Evolutionary conservation across 2,888 invertebrate species (phyloP), one percentile per base, ranked within the genome.

Genomic region (Calliopum simillimum): DNA sequence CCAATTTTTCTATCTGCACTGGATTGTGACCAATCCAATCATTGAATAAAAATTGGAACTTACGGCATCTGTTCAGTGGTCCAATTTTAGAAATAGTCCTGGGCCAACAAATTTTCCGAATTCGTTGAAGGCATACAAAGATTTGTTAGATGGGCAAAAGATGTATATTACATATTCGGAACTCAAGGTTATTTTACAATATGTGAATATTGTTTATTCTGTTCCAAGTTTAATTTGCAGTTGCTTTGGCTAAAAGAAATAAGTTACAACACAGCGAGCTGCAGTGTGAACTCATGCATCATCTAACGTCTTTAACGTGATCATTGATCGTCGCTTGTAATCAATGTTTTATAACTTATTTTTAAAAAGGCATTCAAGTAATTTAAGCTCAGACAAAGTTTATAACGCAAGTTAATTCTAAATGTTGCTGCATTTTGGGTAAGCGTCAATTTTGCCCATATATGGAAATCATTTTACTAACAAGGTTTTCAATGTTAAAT

Each of bases 381-480:
- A 51, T 51, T 51, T 51, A 8, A 33, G 33, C 33, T 33, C 6
- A n/a, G n/a, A n/a, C n/a, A 33, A 33, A 33, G 33, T 33, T 33
- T 33, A 4, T 33, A 33, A 1, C 8, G 33, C 33, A 33, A 33
- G 33, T 33, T 33, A 33, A 58, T 23, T 25, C 23, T 51, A 33
- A 6, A 33, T 49, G 51, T 16, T 19, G 58, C 46, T 65, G 53
- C 59, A 65, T 70, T 69, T 76, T 77, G 73, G 73, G 73, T 76
- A 72, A 67, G 71, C 74, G 67, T 70, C 71, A 77, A 80, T 82
- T 82, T 82, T 80, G 68, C 74, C 83, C 84, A 75, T 80, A 80
- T 82, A 82, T 81, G 82, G 82, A 73, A 74, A 73, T 66, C 75
- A 78, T 80, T 82, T 80, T 82, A 74, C 73, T 75, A 82, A 80